phyloP scores from a whole-genome alignment of 2,888 invertebrate species.

The Apomyelois bistriatella region DNA sequence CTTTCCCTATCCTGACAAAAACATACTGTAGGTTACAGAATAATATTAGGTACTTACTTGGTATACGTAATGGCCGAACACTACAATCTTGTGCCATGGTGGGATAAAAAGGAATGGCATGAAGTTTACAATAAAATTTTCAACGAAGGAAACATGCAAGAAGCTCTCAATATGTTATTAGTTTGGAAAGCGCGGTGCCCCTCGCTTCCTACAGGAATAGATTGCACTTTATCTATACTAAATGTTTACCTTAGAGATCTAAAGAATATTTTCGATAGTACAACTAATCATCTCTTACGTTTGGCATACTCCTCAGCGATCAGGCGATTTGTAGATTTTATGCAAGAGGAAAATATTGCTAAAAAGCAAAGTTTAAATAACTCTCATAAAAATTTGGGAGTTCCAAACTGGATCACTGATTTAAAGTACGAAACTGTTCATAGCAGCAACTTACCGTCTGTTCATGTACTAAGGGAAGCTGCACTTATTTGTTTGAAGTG shows the following conservation, averaged over 20 bases:
- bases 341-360: constrained; percentile 74
- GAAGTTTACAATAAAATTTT: constrained; percentile 68
- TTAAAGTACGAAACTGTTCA: constrained; percentile 90
- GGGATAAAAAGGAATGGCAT: constrained; percentile 74
- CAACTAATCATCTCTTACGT: constrained; percentile 68
- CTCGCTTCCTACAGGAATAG: constrained; percentile 79
- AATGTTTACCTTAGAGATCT: constrained; percentile 69
- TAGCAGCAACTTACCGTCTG: constrained; percentile 82
- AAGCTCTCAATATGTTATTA: constrained; percentile 68
- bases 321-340: constrained; percentile 83
- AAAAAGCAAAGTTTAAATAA: constrained; percentile 75
- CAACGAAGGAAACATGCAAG: constrained; percentile 48
- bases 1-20: too few species aligned
- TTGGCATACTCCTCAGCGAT: constrained; percentile 82
- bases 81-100: constrained; percentile 67
- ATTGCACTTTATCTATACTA: constrained; percentile 79
- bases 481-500: constrained; percentile 82
- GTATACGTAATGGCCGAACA: too few species aligned
- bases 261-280: constrained; percentile 32
- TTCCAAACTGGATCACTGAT: constrained; percentile 90
- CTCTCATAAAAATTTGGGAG: constrained; percentile 82
- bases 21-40: too few species aligned
- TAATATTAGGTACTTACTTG: too few species aligned
- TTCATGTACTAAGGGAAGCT: constrained; percentile 82
- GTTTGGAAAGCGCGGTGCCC: constrained; percentile 82